Conservation (phyloP, 2,113 vertebrate species). For the Sigmodon hispidus region DNA sequence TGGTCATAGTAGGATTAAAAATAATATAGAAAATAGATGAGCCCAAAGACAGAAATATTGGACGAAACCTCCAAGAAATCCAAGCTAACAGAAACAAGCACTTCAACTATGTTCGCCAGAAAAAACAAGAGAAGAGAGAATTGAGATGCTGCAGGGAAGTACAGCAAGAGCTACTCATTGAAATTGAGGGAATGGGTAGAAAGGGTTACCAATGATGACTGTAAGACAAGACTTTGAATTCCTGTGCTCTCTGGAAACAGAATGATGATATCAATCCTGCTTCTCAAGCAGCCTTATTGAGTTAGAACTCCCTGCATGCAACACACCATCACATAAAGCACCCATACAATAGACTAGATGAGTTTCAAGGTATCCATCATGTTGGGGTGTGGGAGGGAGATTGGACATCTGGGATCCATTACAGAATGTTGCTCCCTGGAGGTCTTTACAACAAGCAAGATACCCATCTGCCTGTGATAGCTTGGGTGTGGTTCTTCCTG, state of each 20-base stretch:
- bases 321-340: not conserved
- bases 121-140: not conserved
- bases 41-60: not conserved
- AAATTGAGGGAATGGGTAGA: not conserved
- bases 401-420: slow-evolving; percentile 70
- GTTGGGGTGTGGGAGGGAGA: slow-evolving; percentile 41
- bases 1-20: not conserved
- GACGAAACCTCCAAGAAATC: not conserved
- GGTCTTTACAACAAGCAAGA: slow-evolving; percentile 59
- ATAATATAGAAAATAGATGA: not conserved
- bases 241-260: not conserved
- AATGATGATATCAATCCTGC: not conserved
- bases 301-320: not conserved
- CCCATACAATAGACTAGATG: not conserved
- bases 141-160: not conserved
- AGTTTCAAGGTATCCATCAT: slow-evolving; percentile 51
- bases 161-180: not conserved
- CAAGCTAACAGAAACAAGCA: not conserved
- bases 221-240: slow-evolving; percentile 5
- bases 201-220: not conserved
- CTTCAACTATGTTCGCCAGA: not conserved
- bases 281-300: not conserved
- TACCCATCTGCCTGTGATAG: slow-evolving; percentile 56
- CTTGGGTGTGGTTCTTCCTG: slow-evolving; percentile 67
- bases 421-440: slow-evolving; percentile 69